Conservation (phyloP, 1,140 invertebrate species). For the Drosophila jambulina region DNA sequence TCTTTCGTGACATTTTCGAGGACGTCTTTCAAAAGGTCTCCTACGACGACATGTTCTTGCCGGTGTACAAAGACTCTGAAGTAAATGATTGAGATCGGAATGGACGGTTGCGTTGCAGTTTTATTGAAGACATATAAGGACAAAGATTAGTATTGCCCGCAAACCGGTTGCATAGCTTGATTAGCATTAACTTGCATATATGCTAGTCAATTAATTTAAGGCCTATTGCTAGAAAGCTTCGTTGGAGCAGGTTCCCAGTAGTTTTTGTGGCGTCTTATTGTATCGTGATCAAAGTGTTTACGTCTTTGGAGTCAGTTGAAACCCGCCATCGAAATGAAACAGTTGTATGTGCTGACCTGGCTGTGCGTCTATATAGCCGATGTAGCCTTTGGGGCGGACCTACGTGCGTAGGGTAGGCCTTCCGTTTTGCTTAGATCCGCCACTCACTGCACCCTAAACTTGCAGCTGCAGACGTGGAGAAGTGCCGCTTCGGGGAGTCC, state of each 20-base stretch:
- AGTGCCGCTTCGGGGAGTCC: slow-evolving; percentile 55
- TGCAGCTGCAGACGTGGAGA: slow-evolving; percentile 53
- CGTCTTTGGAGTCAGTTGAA: slow-evolving; percentile 9
- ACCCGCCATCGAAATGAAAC: slow-evolving; percentile 8
- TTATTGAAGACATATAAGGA: slow-evolving; percentile 34
- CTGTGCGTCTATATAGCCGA: not conserved
- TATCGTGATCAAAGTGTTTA: slow-evolving; percentile 21
- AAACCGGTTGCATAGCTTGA: slow-evolving; percentile 37
- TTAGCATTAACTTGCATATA: slow-evolving; percentile 17
- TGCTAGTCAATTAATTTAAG: slow-evolving; percentile 3
- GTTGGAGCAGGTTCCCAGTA: slow-evolving; percentile 20
- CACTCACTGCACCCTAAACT: slow-evolving; percentile 1
- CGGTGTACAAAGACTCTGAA: slow-evolving; percentile 29
- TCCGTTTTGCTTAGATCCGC: not conserved
- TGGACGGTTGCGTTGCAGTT: slow-evolving; percentile 8
- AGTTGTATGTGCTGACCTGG: not conserved
- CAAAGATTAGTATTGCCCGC: slow-evolving; percentile 11
- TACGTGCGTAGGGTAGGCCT: slow-evolving; percentile 25
- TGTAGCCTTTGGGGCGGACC: not conserved
- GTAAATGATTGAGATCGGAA: slow-evolving; percentile 28
- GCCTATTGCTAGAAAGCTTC: slow-evolving; percentile 14
- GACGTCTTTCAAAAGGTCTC: slow-evolving; percentile 52
- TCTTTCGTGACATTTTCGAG: slow-evolving; percentile 48
- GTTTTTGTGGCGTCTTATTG: not conserved
- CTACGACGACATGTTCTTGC: slow-evolving; percentile 65